Evolutionary conservation across 2,797 vertebrate genomes (phyloP), one percentile per base, ranked within the genome.

Genomic region (Acanthurus leucopareius): DNA sequence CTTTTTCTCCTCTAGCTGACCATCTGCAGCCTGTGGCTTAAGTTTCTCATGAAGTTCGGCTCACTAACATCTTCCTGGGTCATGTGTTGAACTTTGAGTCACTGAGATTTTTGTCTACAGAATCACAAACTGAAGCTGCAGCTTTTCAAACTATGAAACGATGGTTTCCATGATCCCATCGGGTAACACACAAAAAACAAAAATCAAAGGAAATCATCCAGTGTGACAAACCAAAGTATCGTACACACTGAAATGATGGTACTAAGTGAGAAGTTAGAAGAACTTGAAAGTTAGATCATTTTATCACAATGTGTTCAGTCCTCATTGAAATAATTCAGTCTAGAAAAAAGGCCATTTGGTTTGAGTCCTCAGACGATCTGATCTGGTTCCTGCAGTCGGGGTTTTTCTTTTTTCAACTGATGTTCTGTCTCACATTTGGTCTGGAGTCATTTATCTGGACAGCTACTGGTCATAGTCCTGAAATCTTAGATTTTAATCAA

Each of bases 11-110:
- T 59, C 45, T n/a, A 56, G 48, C 78, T 66, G 74, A 62, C 63
- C 62, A 69, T 40, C 51, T 73, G 48, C 25, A 64, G 53, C 63
- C 38, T 67, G 51, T 38, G 53, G 25, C 58, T 69, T 58, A 10
- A 58, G 38, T 62, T 53, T 73, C 64, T 70, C 11, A 52, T 58
- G 59, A 19, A 2, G 60, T 1, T 14, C 42, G 73, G 49, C 67
- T 57, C 2, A 48, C 76, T 87, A 71, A 71, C 44, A 22, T 60
- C 28, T 17, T 67, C 25, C 38, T 35, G 42, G 47, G 5, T 69
- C 2, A 10, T 57, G 10, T 76, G 19, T 69, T 62, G 52, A 35
- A 57, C 48, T 71, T 28, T 38, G 48, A 75, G 73, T 76, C 65
- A 69, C 2, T 62, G 65, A 54, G 40, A 32, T 45, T 45, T 51